These are phyloP conservation scores for Monoplex corrugatus DNA, from an alignment of 2,888 invertebrate genomes.

Conservation along the genomic window DNA sequence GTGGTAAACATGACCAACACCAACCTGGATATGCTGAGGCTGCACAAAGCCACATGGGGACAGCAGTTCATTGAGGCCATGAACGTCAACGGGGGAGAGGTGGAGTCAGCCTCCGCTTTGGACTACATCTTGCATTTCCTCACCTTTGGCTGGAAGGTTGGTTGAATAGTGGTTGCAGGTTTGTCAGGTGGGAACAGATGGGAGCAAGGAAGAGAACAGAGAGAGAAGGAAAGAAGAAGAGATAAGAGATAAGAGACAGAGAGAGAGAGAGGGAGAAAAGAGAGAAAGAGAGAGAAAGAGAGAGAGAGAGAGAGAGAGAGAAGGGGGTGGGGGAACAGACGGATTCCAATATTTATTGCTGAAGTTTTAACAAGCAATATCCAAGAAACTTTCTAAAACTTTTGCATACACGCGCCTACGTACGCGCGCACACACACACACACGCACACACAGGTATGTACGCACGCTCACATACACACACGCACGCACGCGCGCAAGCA, in stretches of 20 bases:
- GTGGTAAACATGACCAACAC: constrained; percentile 84
- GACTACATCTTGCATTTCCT: constrained; percentile 85
- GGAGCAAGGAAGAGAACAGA: background rate
- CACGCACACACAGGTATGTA: background rate
- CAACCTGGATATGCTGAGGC: constrained; percentile 83
- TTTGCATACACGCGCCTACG: no score
- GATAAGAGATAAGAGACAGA: background rate
- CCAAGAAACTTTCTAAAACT: no score
- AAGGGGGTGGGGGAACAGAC: no score
- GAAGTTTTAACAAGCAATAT: no score
- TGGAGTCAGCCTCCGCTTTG: constrained; percentile 83
- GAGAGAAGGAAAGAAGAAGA: background rate
- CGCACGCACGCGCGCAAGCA: background rate
- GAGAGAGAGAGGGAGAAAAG: background rate
- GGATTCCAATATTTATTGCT: no score
- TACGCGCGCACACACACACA: background rate
- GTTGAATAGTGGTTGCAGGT: background rate
- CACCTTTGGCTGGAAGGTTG: constrained; percentile 85
- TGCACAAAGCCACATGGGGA: constrained; percentile 83
- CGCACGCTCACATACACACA: background rate
- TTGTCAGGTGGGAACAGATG: background rate
- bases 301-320: no score
- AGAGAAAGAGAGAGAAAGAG: background rate
- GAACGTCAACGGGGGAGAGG: constrained; percentile 85
- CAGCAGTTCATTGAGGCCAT: constrained; percentile 84